Conservation (phyloP, 2,797 vertebrate species). For the Leucoraja ocellata region DNA sequence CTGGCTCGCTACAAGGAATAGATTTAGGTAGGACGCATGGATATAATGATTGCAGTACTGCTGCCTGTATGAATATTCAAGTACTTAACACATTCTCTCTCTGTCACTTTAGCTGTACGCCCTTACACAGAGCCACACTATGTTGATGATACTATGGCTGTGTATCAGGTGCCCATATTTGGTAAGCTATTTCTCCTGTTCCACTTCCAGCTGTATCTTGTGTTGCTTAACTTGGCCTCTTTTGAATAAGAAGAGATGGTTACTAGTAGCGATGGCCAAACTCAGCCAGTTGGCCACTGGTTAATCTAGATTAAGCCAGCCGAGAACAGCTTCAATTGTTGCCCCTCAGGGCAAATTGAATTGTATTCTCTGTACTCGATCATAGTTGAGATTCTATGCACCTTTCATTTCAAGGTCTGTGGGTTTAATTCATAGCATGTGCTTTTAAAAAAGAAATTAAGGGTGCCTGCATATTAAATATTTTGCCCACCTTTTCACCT, state of each 20-base stretch:
- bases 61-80: neutral
- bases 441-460: neutral
- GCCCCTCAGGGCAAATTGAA: neutral
- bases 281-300: neutral
- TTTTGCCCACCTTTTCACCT: neutral
- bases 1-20: constrained; percentile 76
- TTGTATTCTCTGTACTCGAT: neutral
- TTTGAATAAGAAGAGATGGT: neutral
- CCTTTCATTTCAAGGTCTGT: neutral
- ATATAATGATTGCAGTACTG: neutral
- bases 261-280: too few species aligned
- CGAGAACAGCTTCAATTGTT: neutral
- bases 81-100: neutral
- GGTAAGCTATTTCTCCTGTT: constrained; percentile 58
- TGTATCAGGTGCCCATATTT: constrained; percentile 74
- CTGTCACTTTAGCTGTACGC: constrained; percentile 63
- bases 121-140: constrained; percentile 67
- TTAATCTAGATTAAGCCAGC: neutral
- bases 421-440: neutral
- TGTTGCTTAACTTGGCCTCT: neutral
- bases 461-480: neutral
- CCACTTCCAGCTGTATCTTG: neutral
- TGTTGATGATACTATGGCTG: constrained; percentile 78
- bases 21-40: constrained; percentile 65
- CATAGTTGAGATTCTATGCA: neutral